Base-by-base conservation (phyloP, 2,888 invertebrate genomes). In the Zaprionus obscuricornis region DNA sequence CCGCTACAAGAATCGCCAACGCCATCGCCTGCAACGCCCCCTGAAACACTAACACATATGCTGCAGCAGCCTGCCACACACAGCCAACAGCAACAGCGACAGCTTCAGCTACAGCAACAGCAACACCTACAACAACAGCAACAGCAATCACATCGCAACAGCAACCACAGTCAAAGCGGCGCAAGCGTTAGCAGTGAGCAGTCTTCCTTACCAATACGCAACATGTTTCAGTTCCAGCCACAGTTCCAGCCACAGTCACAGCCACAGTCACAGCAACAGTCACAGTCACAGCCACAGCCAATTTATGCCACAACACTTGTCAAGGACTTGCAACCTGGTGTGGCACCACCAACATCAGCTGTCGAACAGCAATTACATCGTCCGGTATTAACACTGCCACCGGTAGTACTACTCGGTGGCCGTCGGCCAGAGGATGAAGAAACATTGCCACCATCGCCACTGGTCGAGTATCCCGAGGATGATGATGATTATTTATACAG, bases 381-480 rank as follows among this genome's bases (percentile, higher is more conserved):
- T 40, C 90, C 90, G n/a, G 87, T 90, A 40, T 65, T 90, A 24
- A 86, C 88, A 77, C 90, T 92, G 89, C 92, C 92, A 74, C 92
- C 92, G 76, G 90, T 90, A 83, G 90, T 90, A 55, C 72, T 90
- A 11, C 65, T 90, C 93, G 91, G 89, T 20, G 85, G 83, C 10
- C 66, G 66, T 6, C 27, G 93, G 92, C 90, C 91, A 87, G 88
- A 87, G 92, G 58, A 60, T 26, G 86, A 67, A 33, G 83, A 83
- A n/a, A 29, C 57, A 4, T 90, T 91, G 88, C 92, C 93, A 78
- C 93, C 93, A 88, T 94, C 94, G 91, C 94, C 95, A 82, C 93
- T 96, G 90, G 93, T 97, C 88, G 97, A 97, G 91, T 96, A 95
- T 91, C 96, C 97, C 87, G 95, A 95, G 89, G 97, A 96, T 91